Evolutionary conservation across 1,140 invertebrate species (phyloP).

Genomic region (Brachionus koreanus): DNA sequence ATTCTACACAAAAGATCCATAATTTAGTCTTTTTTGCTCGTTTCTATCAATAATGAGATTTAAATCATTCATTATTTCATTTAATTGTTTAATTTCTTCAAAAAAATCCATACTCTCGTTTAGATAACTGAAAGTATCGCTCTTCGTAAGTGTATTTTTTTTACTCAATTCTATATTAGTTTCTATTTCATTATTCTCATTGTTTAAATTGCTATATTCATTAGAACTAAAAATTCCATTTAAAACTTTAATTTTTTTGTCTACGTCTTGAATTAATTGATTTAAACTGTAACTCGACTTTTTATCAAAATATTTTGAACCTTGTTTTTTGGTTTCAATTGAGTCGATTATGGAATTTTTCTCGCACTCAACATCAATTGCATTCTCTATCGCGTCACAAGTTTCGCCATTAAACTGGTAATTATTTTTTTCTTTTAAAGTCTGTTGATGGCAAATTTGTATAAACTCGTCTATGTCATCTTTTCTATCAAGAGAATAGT

Average conservation of each 20-base stretch:
- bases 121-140: neutral
- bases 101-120: neutral
- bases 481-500: neutral
- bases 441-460: neutral
- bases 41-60: neutral
- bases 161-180: neutral
- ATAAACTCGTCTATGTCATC: neutral
- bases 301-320: neutral
- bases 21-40: neutral
- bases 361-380: neutral
- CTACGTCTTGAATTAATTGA: constrained; percentile 8
- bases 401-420: neutral
- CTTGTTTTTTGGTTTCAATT: neutral
- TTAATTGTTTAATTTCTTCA: constrained; percentile 19
- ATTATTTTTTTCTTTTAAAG: neutral
- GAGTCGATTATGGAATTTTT: neutral
- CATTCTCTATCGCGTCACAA: no score
- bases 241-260: constrained; percentile 22
- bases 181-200: neutral
- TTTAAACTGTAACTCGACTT: constrained; percentile 13
- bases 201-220: neutral
- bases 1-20: neutral
- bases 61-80: constrained; percentile 15
- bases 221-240: constrained; percentile 1
- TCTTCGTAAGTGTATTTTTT: neutral